These are phyloP conservation scores for Syrista parreyssii DNA, from an alignment of 2,888 invertebrate species.

Conservation along the genomic window DNA sequence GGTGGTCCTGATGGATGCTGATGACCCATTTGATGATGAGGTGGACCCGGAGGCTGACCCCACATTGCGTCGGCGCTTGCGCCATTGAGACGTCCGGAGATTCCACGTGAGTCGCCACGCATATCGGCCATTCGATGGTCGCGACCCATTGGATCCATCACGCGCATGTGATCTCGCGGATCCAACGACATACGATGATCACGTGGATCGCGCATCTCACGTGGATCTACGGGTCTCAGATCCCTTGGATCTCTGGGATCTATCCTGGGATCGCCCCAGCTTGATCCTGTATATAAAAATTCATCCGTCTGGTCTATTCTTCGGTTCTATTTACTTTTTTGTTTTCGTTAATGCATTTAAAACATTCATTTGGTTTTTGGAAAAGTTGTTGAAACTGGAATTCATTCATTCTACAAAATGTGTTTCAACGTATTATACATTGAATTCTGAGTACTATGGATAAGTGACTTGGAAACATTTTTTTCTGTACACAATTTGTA, in stretches of 20 bases:
- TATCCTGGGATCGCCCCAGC: slow-evolving; percentile 70
- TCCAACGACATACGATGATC: slow-evolving; percentile 64
- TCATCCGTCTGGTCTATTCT: not conserved
- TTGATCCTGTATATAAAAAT: slow-evolving; percentile 45
- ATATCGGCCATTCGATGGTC: slow-evolving; percentile 72
- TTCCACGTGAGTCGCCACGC: slow-evolving; percentile 80
- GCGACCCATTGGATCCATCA: slow-evolving; percentile 70
- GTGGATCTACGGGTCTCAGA: slow-evolving; percentile 67
- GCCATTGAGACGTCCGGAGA: slow-evolving; percentile 86
- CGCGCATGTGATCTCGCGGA: slow-evolving; percentile 65
- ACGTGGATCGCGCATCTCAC: slow-evolving; percentile 70
- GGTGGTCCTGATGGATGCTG: slow-evolving; percentile 68
- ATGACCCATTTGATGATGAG: slow-evolving; percentile 67
- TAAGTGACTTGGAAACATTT: not conserved
- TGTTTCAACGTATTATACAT: not conserved
- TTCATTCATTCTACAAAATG: not conserved
- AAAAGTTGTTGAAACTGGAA: not conserved
- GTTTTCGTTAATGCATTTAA: not conserved
- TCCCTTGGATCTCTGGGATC: slow-evolving; percentile 73
- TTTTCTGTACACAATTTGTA: not conserved
- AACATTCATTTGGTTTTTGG: not conserved
- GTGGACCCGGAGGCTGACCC: slow-evolving; percentile 72
- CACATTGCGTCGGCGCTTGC: slow-evolving; percentile 80
- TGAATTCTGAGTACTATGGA: not conserved
- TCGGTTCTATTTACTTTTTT: not conserved